Evolutionary conservation across 2,888 invertebrate species (phyloP).

Genomic region (Drosophila pegasa): DNA sequence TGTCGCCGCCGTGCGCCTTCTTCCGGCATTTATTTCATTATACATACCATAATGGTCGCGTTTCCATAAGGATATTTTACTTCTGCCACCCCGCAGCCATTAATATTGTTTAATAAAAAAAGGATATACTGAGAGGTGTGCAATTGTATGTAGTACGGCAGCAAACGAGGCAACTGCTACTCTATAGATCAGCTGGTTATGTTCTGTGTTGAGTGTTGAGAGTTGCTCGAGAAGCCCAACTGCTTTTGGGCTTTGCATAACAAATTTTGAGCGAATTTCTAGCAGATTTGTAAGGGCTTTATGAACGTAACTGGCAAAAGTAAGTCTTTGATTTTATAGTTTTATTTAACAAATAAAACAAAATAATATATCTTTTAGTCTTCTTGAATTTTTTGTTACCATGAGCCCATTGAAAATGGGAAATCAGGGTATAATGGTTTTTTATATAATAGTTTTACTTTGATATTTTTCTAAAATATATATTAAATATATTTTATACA

Average conservation of each 20-base stretch:
- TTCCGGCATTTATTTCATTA: constrained; percentile 76
- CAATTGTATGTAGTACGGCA: constrained; percentile 1
- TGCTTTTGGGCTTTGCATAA: neutral
- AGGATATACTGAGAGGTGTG: neutral
- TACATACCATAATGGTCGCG: constrained; percentile 51
- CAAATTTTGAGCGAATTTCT: neutral
- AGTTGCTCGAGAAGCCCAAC: too few relatives aligned
- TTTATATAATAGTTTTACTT: too few relatives aligned
- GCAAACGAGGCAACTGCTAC: constrained; percentile 3
- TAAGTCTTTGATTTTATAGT: neutral
- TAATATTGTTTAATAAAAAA: constrained; percentile 13
- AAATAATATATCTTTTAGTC: too few relatives aligned
- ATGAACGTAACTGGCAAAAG: too few relatives aligned
- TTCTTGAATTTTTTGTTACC: too few relatives aligned
- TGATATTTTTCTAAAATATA: neutral
- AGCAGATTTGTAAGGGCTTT: neutral
- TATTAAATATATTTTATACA: neutral
- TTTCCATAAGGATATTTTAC: constrained; percentile 38
- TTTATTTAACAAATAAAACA: neutral
- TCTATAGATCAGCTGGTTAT: neutral
- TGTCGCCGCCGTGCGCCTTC: constrained; percentile 44
- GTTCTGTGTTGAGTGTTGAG: too few relatives aligned
- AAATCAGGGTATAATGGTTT: too few relatives aligned
- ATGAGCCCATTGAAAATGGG: too few relatives aligned
- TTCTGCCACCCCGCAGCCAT: constrained; percentile 4